Base-by-base conservation (phyloP, 2,888 invertebrate species). In the Pardosa pseudoannulata region DNA sequence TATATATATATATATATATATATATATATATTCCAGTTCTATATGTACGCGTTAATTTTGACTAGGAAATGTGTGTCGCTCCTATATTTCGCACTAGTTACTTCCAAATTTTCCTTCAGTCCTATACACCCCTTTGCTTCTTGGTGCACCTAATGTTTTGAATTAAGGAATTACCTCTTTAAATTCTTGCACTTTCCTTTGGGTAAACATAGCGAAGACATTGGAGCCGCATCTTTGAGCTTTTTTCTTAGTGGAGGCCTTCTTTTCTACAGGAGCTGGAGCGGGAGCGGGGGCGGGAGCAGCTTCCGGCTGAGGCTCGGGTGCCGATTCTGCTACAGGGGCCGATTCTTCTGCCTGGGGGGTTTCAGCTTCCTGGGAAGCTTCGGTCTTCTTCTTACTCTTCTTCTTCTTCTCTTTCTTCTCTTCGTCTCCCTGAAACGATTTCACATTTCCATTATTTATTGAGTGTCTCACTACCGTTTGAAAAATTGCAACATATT, bases 171-270 rank as follows among this genome's bases (percentile, higher is more conserved):
- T 75, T 91, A 96, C 96, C 94, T 97, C 97, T 93, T 97, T 97
- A 94, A 97, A 97, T 93, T 97, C 97, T 91, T 97, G 96, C 91
- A 97, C 96, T 94, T 97, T 97, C 93, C 95, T 95, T 94, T 97
- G 97, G 91, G 97, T 95, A 95, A 98, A 97, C 96, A 97, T 97
- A 92, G 97, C 97, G 94, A 97, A 97, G 92, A 97, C 97, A 93
- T 96, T 97, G 94, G 97, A 97, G 91, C 97, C 97, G 7, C 90
- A 88, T 79, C 90, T 89, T 83, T 90, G 89, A 92, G 96, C 94
- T 92, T 96, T 95, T 93, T 97, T 97, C 74, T 90, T 90, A 0
- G 88, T 81, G n/a, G 88, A 87, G 6, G 78, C 41, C 11, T 70
- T 76, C 41, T 81, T 88, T 67, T 87, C 88, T 9, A 74, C 71